Conservation (phyloP, 2,797 vertebrate genomes). For the Tolypeutes matacus region DNA sequence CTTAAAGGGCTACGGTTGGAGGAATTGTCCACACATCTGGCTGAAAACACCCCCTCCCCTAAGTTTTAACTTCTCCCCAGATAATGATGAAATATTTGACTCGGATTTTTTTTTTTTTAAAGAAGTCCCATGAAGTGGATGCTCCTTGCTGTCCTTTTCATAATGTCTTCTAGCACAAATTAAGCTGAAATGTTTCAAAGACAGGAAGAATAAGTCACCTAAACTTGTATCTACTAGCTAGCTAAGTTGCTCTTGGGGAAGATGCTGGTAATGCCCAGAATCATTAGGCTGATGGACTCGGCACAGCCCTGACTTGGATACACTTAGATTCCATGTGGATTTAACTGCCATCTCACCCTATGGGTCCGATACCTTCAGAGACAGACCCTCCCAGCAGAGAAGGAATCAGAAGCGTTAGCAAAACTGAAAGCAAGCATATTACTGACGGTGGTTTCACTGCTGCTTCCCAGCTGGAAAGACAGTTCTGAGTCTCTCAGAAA, state of each 20-base stretch:
- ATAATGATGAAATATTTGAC: slow-evolving; percentile 56
- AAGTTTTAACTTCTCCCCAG: slow-evolving; percentile 54
- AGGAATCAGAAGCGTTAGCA: background rate
- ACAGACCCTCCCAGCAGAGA: background rate
- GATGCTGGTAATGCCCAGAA: background rate
- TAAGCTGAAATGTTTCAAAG: slow-evolving; percentile 43
- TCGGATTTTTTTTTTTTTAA: slow-evolving; percentile 29
- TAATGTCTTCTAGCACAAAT: slow-evolving; percentile 27
- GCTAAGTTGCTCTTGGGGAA: background rate
- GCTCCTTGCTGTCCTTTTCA: background rate
- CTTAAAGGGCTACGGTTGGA: slow-evolving; percentile 66
- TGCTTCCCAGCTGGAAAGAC: background rate
- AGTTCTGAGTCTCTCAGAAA: background rate
- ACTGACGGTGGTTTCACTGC: background rate
- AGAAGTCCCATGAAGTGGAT: background rate
- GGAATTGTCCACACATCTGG: slow-evolving; percentile 48
- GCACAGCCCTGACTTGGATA: background rate
- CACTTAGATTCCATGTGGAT: background rate
- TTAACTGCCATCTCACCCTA: background rate
- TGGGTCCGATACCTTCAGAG: background rate
- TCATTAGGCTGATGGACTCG: background rate
- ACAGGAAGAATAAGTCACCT: slow-evolving; percentile 11
- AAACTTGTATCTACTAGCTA: background rate
- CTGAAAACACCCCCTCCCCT: slow-evolving; percentile 20
- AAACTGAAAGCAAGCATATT: slow-evolving; percentile 4